phyloP scores from a whole-genome alignment of 2,888 invertebrate genomes.

The Labia minor region DNA sequence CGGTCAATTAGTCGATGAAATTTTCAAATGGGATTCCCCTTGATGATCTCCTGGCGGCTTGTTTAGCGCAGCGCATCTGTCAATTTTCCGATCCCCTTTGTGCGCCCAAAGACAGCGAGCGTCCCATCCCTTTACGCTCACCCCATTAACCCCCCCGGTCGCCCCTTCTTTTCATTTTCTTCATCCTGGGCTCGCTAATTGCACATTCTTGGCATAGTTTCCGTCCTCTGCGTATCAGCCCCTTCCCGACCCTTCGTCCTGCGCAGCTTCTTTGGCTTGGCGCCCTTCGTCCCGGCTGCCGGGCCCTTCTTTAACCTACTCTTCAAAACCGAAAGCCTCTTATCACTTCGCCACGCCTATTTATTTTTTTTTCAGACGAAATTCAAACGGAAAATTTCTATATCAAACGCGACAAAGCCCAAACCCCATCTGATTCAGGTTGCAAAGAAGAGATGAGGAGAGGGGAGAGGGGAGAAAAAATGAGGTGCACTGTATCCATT shows the following conservation, averaged over 20 bases:
- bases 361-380: conserved; percentile 17
- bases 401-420: too few species aligned
- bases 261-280: conserved; percentile 18
- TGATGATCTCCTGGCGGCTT: neutral
- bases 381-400: too few species aligned
- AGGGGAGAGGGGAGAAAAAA: neutral
- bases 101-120: neutral
- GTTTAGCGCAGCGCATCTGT: conserved; percentile 22
- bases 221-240: conserved; percentile 36
- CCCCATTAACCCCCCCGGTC: conserved; percentile 39
- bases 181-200: conserved; percentile 71
- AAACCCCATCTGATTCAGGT: too few species aligned
- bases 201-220: conserved; percentile 96
- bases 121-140: conserved; percentile 22
- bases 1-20: conserved; percentile 8
- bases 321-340: neutral
- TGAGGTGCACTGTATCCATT: neutral
- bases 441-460: too few species aligned
- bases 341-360: conserved; percentile 19
- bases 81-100: conserved; percentile 23
- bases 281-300: conserved; percentile 23
- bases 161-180: conserved; percentile 61
- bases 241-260: conserved; percentile 21
- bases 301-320: conserved; percentile 17
- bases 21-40: conserved; percentile 1